These are phyloP conservation scores for Platanista minor DNA, from an alignment of 2,113 vertebrate species.

Conservation along the genomic window DNA sequence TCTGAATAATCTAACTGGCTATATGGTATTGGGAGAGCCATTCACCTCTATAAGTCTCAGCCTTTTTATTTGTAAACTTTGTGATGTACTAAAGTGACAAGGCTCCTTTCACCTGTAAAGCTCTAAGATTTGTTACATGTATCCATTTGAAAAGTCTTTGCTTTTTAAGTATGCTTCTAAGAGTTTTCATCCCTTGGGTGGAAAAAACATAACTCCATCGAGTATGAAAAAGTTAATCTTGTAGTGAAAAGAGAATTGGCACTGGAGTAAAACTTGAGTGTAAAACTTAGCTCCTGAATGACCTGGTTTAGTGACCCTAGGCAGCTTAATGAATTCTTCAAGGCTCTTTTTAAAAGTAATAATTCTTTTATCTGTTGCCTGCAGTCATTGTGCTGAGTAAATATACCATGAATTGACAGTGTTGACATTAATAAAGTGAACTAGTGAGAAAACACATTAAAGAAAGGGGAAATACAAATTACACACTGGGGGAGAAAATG, in stretches of 20 bases:
- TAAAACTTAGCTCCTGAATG: neutral
- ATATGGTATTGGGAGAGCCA: neutral
- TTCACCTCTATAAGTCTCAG: neutral
- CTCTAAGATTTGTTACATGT: neutral
- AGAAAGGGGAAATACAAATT: neutral
- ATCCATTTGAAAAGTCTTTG: neutral
- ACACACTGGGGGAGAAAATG: neutral
- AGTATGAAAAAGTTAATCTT: neutral
- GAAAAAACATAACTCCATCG: neutral
- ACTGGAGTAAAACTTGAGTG: neutral
- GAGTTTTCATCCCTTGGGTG: neutral
- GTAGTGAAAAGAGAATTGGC: neutral
- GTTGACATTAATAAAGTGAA: neutral
- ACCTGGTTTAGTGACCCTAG: no score
- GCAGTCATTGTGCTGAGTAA: neutral
- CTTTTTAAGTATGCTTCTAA: neutral
- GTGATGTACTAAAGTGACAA: neutral
- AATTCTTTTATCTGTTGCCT: neutral
- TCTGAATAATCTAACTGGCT: neutral
- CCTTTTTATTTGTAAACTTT: neutral
- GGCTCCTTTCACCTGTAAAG: neutral
- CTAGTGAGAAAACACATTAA: neutral
- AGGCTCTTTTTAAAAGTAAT: neutral
- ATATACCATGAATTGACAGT: neutral
- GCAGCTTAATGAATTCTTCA: neutral